Percentiles rank a stretch among this genome's conserved stretches.
These are phyloP conservation scores for Rhodeus uyekii DNA, from an alignment of 2,797 vertebrate species.

Conservation along the genomic window DNA sequence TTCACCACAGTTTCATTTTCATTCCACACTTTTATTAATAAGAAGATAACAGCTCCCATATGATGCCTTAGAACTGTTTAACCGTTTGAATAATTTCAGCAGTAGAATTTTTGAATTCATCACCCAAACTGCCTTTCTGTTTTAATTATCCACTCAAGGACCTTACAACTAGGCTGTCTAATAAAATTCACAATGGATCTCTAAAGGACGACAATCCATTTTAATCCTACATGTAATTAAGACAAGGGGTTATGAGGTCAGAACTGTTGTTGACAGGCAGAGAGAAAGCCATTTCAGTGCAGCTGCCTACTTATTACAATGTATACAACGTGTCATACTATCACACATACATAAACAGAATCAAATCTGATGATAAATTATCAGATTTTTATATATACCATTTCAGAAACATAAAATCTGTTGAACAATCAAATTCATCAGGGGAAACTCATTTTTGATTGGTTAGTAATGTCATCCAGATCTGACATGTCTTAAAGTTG, in stretches of 20 bases:
- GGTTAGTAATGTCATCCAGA: background rate
- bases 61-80: slow-evolving; percentile 39
- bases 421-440: background rate
- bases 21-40: slow-evolving; percentile 32
- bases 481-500: too few species aligned
- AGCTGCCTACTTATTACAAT: slow-evolving; percentile 57
- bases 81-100: slow-evolving; percentile 41
- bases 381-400: background rate
- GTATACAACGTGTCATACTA: slow-evolving; percentile 23
- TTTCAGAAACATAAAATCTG: background rate
- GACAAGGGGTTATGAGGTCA: slow-evolving; percentile 77
- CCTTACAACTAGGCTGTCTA: slow-evolving; percentile 68
- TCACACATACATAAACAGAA: background rate
- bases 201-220: slow-evolving; percentile 74
- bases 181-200: slow-evolving; percentile 75
- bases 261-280: slow-evolving; percentile 76
- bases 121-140: slow-evolving; percentile 42
- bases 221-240: slow-evolving; percentile 82
- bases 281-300: slow-evolving; percentile 75
- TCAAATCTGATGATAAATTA: background rate
- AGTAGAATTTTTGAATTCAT: slow-evolving; percentile 30
- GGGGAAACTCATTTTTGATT: background rate
- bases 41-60: slow-evolving; percentile 27
- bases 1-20: slow-evolving; percentile 10
- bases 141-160: slow-evolving; percentile 56